Base-by-base conservation (phyloP, 2,888 invertebrate genomes). In the Notodonta ziczac region DNA sequence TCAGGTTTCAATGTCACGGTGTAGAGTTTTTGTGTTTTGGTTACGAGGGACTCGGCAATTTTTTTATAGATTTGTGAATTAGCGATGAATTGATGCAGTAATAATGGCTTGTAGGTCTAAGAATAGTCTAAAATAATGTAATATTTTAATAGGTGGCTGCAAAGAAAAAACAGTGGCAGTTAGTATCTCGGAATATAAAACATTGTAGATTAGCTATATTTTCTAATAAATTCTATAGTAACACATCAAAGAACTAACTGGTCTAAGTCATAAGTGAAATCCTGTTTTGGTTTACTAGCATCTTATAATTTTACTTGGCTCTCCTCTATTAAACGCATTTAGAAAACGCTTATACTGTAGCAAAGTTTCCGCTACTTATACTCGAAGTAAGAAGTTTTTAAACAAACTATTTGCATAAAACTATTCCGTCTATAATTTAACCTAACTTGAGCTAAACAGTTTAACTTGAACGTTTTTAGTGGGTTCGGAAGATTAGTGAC, bases 391-490 rank as follows among this genome's bases (percentile, higher is more conserved):
- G 32, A 52, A 52, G 32, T 52, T 51, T 52, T 52, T 32, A 13
- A 52, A n/a, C 52, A 35, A 35, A 52, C 52, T 52, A 24, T 16
- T 52, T 52, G 32, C 52, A 52, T 52, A 32, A 50, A 50, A 52
- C 52, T 32, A 32, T 52, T 2, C 13, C 12, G 32, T 5, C 52
- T 24, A 10, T n/a, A n/a, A 24, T 51, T 24, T 52, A 32, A 52
- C 32, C 12, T 9, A 35, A 52, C 52, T 52, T 52, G 52, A 0
- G 24, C 52, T 32, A 52, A 32, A 51, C 51, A 9, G 51, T 51
- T 51, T 48, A 14, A 7, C 52, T 32, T 52, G 32, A 52, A 52
- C 52, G 32, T 52, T 52, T 50, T 52, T 52, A 52, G 8, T 52
- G 32, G 13, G 6, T 32, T 12, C 32, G 12, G 35, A 12, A 52